These are phyloP conservation scores for Onychorhynchus coronatus DNA, from an alignment of 2,113 vertebrate species.

Conservation along the genomic window DNA sequence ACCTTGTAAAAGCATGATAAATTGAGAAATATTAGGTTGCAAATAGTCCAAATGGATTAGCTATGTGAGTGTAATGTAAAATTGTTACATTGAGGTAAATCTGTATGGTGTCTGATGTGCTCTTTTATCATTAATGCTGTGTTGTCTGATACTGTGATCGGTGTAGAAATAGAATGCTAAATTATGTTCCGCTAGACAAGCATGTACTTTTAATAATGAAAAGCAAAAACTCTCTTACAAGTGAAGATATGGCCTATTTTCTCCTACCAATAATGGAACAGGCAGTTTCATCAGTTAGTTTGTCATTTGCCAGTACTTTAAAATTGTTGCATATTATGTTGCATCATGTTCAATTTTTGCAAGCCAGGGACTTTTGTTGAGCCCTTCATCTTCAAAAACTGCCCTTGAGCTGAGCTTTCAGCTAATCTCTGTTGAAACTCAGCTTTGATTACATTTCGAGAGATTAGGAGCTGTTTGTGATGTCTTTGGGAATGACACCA, in stretches of 20 bases:
- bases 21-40: background rate
- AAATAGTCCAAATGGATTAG: background rate
- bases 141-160: background rate
- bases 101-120: background rate
- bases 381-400: background rate
- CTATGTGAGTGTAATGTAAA: background rate
- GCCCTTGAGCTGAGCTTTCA: constrained; percentile 1
- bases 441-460: background rate
- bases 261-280: background rate
- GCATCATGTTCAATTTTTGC: background rate
- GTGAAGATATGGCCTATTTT: background rate
- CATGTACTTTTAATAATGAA: background rate
- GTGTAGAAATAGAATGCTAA: background rate
- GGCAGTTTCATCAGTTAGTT: background rate
- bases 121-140: background rate
- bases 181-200: background rate
- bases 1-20: background rate
- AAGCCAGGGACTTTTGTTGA: background rate
- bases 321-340: background rate
- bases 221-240: background rate
- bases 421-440: background rate
- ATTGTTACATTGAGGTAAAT: background rate
- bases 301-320: background rate
- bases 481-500: background rate
- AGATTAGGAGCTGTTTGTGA: background rate